Conservation (phyloP, 2,797 vertebrate species). For the Melopsittacus undulatus region DNA sequence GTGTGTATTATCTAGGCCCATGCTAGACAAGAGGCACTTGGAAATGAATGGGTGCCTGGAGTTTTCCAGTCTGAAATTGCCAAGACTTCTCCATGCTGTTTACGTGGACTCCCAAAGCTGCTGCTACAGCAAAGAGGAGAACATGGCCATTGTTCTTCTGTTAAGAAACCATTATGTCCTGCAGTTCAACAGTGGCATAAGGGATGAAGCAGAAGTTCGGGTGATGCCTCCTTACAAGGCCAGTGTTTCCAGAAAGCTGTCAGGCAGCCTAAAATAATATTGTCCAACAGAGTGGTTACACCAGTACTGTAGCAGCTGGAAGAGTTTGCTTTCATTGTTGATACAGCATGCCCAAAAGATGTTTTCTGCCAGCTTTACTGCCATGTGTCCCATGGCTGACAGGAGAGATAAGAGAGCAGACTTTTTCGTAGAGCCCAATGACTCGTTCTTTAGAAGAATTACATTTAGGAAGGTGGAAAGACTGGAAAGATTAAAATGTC, state of each 20-base stretch:
- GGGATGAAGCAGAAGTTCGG: not conserved
- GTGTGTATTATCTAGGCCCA: not conserved
- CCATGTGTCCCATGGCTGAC: not conserved
- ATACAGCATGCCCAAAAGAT: not conserved
- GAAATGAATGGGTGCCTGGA: not conserved
- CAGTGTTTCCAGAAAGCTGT: not conserved
- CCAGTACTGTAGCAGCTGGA: not conserved
- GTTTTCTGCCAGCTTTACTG: not conserved
- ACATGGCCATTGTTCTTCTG: not conserved
- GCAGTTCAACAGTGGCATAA: not conserved
- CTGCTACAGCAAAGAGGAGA: not conserved
- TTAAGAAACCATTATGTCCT: not conserved
- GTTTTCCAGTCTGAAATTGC: not conserved
- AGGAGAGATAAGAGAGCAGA: not conserved
- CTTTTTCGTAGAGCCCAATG: not conserved
- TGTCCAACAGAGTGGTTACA: not conserved
- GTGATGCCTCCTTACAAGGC: not conserved
- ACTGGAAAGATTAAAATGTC: not conserved
- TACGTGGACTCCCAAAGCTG: not conserved
- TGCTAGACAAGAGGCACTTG: not conserved
- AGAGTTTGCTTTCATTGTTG: not conserved
- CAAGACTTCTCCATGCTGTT: not conserved
- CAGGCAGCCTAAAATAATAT: not conserved
- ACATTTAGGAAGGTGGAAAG: not conserved
- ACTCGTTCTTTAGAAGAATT: not conserved